Evolutionary conservation across 2,797 vertebrate genomes (phyloP), one percentile per base, ranked within the genome.

Genomic region (Urophycis tenuis): DNA sequence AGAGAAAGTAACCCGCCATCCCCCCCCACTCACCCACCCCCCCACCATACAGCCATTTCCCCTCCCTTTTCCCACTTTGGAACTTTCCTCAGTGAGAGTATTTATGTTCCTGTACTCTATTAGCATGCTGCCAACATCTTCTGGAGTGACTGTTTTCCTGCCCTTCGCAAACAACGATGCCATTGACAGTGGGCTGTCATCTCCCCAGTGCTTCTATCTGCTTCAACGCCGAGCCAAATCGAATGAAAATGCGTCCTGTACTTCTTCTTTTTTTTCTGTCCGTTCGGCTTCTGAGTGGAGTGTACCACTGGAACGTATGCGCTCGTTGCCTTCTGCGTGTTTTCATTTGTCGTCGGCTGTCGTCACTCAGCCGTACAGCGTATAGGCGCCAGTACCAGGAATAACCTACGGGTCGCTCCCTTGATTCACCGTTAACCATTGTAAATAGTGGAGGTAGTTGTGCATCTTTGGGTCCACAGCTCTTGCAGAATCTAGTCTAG

Each of bases 381-480:
- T n/a, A 82, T 85, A 87, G 80, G 69, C 82, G 88, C 86, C 80
- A 29, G 60, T 25, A 10, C n/a, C 60, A 25, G 60, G 60, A 11
- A 75, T 72, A 74, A 84, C 87, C 86, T 88, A 90, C 81, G 85
- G 90, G 85, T 81, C 76, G 76, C 75, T 77, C 70, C 78, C 69
- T 31, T 71, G 69, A 22, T 19, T 22, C 88, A 81, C 36, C 53
- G 83, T 86, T 88, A 84, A 89, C 87, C 87, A 89, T 90, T 86
- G 87, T 81, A 74, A 80, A 64, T 29, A 64, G n/a, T n/a, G n/a
- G 53, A 74, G 29, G 82, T 85, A 78, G 85, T 84, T 85, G 85
- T 89, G 89, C 85, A 84, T 79, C 80, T 86, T 87, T 83, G 87
- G 85, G 93, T 92, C 93, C 93, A 93, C 88, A 84, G 87, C 91